These are phyloP conservation scores for Dunckerocampus dactyliophorus DNA, from an alignment of 2,113 vertebrate species.

Conservation along the genomic window DNA sequence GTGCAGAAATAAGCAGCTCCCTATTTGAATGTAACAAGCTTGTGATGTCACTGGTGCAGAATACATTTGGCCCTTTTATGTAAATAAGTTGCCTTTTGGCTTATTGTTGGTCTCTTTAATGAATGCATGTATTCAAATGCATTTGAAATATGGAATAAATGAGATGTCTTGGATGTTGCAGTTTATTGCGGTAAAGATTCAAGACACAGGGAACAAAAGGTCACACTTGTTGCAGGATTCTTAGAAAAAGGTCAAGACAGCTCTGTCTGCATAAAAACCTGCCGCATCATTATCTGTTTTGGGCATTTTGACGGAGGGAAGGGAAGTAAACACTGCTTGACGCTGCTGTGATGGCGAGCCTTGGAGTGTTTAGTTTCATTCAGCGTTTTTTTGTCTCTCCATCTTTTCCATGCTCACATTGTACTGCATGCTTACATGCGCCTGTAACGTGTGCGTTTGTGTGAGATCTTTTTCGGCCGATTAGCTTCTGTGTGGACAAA, in stretches of 20 bases:
- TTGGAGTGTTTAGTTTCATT: constrained; percentile 14
- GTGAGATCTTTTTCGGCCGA: constrained; percentile 7
- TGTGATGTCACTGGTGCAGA: constrained; percentile 12
- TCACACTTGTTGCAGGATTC: neutral
- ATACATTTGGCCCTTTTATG: constrained; percentile 30
- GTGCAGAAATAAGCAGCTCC: neutral
- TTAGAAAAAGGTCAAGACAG: neutral
- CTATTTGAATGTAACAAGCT: neutral
- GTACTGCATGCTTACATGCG: constrained; percentile 11
- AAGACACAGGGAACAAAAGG: constrained; percentile 13
- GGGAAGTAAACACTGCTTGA: neutral
- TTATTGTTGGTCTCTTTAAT: constrained; percentile 18
- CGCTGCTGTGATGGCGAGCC: neutral
- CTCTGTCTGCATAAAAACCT: neutral
- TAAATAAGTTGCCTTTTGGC: constrained; percentile 29
- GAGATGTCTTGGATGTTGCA: neutral
- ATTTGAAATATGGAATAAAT: constrained; percentile 2
- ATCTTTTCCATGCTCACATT: constrained; percentile 16
- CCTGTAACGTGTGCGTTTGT: constrained; percentile 6
- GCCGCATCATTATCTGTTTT: neutral
- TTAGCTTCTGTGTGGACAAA: constrained; percentile 16
- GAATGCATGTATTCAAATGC: constrained; percentile 15
- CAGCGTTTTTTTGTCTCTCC: constrained; percentile 12
- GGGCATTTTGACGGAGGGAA: neutral
- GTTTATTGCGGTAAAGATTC: constrained; percentile 3